Conservation (phyloP, 2,797 vertebrate species). For the Gymnothorax javanicus region DNA sequence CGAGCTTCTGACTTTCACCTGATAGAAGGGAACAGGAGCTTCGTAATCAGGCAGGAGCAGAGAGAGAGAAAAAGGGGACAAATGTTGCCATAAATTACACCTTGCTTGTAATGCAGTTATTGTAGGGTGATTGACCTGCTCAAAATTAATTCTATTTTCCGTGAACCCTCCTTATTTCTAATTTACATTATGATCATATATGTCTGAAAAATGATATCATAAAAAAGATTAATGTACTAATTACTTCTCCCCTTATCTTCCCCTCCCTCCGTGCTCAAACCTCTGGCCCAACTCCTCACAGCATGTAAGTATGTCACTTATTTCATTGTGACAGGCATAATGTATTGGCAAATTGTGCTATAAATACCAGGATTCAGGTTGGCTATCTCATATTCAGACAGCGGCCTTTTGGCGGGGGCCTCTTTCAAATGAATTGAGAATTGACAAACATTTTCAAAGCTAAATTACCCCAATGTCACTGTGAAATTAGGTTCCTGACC, state of each 20-base stretch:
- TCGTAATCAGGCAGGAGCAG: slow-evolving; percentile 86
- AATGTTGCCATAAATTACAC: slow-evolving; percentile 97
- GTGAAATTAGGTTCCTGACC: slow-evolving; percentile 99
- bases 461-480: slow-evolving; percentile 98
- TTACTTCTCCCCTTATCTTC: slow-evolving; percentile 99
- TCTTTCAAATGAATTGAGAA: slow-evolving; percentile 93
- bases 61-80: slow-evolving; percentile 75
- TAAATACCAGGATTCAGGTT: slow-evolving; percentile 98
- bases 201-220: slow-evolving; percentile 99
- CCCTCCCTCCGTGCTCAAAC: slow-evolving; percentile 86
- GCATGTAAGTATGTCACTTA: slow-evolving; percentile 98
- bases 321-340: slow-evolving; percentile 99
- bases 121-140: slow-evolving; percentile 96
- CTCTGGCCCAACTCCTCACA: slow-evolving; percentile 87
- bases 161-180: slow-evolving; percentile 99
- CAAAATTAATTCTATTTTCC: slow-evolving; percentile 99
- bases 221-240: slow-evolving; percentile 99
- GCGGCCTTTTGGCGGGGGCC: slow-evolving; percentile 76
- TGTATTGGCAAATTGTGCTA: slow-evolving; percentile 99
- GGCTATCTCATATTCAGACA: slow-evolving; percentile 90
- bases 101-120: slow-evolving; percentile 92
- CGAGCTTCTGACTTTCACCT: slow-evolving; percentile 87
- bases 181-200: slow-evolving; percentile 99
- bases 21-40: slow-evolving; percentile 83
- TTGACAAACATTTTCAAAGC: slow-evolving; percentile 97